These are phyloP conservation scores for Escarpia spicata DNA, from an alignment of 2,888 invertebrate genomes.

Conservation along the genomic window DNA sequence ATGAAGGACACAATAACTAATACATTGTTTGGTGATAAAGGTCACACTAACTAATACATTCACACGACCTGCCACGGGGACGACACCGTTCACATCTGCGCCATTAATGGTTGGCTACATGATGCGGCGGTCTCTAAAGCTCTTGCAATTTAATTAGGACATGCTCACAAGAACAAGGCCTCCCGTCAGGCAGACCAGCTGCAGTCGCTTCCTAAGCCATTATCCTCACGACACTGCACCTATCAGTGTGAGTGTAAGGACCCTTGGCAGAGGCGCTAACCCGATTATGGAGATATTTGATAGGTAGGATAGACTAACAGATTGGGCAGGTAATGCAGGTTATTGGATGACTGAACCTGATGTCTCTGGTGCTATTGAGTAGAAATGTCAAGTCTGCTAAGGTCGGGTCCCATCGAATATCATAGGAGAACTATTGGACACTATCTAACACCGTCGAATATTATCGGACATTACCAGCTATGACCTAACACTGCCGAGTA, in stretches of 20 bases:
- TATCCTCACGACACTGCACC: background rate
- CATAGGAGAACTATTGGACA: background rate
- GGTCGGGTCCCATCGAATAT: background rate
- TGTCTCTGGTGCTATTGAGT: background rate
- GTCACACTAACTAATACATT: no score
- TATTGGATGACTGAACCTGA: background rate
- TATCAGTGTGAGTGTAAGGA: background rate
- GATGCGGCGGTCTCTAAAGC: background rate
- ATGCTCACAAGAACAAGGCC: background rate
- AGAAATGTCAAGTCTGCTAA: background rate
- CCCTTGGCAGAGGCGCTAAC: background rate
- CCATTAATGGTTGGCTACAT: background rate
- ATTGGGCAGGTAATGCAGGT: background rate
- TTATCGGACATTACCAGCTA: background rate
- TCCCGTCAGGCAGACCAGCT: background rate
- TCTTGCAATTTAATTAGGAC: background rate
- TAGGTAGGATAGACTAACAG: background rate
- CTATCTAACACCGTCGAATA: background rate
- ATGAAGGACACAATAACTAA: no score
- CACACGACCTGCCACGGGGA: background rate
- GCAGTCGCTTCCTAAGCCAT: background rate
- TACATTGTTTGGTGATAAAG: no score
- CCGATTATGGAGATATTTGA: conserved; percentile 6
- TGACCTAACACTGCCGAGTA: background rate
- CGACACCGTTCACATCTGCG: background rate